Percentiles rank a stretch among this genome's conserved stretches.
These are phyloP conservation scores for Athalia circularis DNA, from an alignment of 2,888 invertebrate species.

Conservation along the genomic window DNA sequence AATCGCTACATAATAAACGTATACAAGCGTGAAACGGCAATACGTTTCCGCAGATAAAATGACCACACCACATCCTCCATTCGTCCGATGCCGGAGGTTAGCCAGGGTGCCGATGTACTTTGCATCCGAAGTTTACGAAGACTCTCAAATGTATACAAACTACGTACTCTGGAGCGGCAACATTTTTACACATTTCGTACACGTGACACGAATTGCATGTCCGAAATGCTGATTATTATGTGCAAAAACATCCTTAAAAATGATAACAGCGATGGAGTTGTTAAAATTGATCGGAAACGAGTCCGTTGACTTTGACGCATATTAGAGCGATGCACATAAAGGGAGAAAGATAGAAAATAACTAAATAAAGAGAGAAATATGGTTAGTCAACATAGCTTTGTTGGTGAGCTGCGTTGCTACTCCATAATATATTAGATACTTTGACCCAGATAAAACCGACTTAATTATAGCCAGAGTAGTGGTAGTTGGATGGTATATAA, in stretches of 20 bases:
- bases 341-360: neutral
- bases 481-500: neutral
- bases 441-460: conserved; percentile 43
- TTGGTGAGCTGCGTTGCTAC: neutral
- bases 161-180: too few species aligned
- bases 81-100: neutral
- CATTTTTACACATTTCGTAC: too few species aligned
- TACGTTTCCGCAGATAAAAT: conserved; percentile 28
- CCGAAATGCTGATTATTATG: too few species aligned
- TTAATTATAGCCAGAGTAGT: conserved; percentile 36
- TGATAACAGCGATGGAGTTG: too few species aligned
- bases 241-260: too few species aligned
- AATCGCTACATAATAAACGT: neutral
- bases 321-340: too few species aligned
- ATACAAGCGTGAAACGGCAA: conserved; percentile 10
- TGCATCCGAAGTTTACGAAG: neutral
- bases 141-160: too few species aligned
- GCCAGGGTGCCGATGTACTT: neutral
- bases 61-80: conserved; percentile 18
- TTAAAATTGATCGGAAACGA: too few species aligned
- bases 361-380: neutral
- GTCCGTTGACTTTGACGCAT: too few species aligned
- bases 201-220: too few species aligned
- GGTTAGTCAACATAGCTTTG: neutral
- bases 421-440: conserved; percentile 38